phyloP scores from a whole-genome alignment of 1,140 invertebrate species.

The Drosophila quadrilineata region DNA sequence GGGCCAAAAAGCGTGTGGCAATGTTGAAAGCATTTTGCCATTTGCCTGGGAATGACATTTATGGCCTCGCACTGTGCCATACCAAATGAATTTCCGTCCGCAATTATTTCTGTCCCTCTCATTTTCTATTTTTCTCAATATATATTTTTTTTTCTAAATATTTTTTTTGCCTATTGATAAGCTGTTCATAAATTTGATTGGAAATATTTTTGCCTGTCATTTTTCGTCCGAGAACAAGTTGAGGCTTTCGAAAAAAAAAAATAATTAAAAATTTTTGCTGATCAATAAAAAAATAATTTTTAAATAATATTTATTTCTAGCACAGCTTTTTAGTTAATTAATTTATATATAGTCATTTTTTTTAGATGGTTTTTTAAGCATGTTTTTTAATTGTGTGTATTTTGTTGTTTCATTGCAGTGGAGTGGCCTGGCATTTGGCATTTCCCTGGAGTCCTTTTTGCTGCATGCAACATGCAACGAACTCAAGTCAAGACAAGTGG shows the following conservation, averaged over 20 bases:
- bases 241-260: no score
- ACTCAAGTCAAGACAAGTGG: neutral
- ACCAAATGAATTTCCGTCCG: slow-evolving; percentile 19
- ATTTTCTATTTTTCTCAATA: neutral
- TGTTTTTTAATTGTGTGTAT: slow-evolving; percentile 1
- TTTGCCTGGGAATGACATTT: slow-evolving; percentile 62
- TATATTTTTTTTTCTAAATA: neutral
- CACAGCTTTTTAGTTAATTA: no score
- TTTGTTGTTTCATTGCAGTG: slow-evolving; percentile 19
- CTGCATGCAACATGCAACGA: slow-evolving; percentile 2
- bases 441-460: slow-evolving; percentile 66
- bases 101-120: slow-evolving; percentile 2
- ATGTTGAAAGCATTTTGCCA: slow-evolving; percentile 15
- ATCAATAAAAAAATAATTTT: no score
- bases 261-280: no score
- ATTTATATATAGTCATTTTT: no score
- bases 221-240: neutral
- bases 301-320: no score
- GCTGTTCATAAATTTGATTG: slow-evolving; percentile 19
- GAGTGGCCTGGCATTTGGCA: slow-evolving; percentile 12
- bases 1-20: slow-evolving; percentile 40
- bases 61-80: slow-evolving; percentile 30
- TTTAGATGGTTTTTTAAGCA: neutral
- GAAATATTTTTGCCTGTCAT: neutral
- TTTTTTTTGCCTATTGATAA: slow-evolving; percentile 17